Conservation (phyloP, 2,113 vertebrate species). For the Chitala chitala region DNA sequence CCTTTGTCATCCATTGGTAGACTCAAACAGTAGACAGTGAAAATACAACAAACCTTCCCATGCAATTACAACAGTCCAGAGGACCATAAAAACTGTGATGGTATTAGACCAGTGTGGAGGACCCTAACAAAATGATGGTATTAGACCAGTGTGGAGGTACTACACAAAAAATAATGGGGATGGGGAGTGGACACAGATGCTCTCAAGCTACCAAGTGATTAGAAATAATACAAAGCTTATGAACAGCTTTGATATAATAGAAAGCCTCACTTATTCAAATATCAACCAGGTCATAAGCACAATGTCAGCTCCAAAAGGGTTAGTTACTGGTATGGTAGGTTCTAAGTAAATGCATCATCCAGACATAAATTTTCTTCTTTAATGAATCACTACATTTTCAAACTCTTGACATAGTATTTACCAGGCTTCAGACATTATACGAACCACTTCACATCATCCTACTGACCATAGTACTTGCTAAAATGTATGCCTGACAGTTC, state of each 20-base stretch:
- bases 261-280: not conserved
- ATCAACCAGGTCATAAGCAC: not conserved
- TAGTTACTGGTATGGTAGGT: not conserved
- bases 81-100: too few relatives aligned
- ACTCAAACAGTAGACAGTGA: not conserved
- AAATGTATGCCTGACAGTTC: not conserved
- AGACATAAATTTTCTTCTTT: not conserved
- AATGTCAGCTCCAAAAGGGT: not conserved
- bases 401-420: not conserved
- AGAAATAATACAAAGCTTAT: not conserved
- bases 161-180: not conserved
- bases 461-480: not conserved
- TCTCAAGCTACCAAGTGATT: not conserved
- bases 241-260: not conserved
- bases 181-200: not conserved
- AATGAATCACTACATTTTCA: not conserved
- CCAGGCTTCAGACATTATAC: not conserved
- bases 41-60: not conserved
- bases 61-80: too few relatives aligned
- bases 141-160: not conserved
- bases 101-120: too few relatives aligned
- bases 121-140: not conserved
- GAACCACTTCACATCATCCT: not conserved
- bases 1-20: not conserved
- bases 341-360: not conserved